Base-by-base conservation (phyloP, 2,113 vertebrate species). In the Morone chrysops region DNA sequence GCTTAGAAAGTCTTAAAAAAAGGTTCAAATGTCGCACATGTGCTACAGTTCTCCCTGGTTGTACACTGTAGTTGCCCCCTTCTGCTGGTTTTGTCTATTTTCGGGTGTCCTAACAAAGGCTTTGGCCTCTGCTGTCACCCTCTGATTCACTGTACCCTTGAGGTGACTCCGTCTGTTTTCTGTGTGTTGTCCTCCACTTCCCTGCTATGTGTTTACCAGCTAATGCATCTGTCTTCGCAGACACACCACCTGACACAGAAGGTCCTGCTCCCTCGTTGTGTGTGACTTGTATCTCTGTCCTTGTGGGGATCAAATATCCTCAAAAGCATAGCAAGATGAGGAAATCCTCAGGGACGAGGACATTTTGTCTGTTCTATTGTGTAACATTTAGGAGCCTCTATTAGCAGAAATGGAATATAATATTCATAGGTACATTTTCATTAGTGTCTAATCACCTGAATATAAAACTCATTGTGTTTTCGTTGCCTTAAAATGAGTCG, bases 61-160 rank as follows among this genome's bases (percentile, higher is more conserved):
- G 47, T 77, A 38, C 62, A 6, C n/a, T 79, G 16, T 48, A 20
- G 40, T 67, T 1, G 6, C 43, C 22, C 48, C 31, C 54, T 31
- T 70, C 51, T 50, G 70, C 69, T 77, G 25, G 53, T 79, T 90
- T 80, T 45, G 12, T 77, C 87, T 88, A 84, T 90, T 90, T 89
- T 79, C 31, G 48, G 78, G 67, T 59, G 78, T 88, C 68, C 87
- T 82, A 72, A 76, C 84, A 60, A 72, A 73, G 62, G 67, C 74
- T 85, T 40, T 85, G 88, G 75, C 84, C 86, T 90, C 69, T 85
- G 66, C 70, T 91, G 89, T 92, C 89, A 77, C 84, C 38, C 38
- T 87, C 47, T 87, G 89, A 92, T 89, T 89, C 89, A 81, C 88
- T 87, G 74, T 84, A 81, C 84, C 91, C 89, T 92, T 92, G 85